Conservation (phyloP, 2,797 vertebrate species). For the Rallus crepitans region DNA sequence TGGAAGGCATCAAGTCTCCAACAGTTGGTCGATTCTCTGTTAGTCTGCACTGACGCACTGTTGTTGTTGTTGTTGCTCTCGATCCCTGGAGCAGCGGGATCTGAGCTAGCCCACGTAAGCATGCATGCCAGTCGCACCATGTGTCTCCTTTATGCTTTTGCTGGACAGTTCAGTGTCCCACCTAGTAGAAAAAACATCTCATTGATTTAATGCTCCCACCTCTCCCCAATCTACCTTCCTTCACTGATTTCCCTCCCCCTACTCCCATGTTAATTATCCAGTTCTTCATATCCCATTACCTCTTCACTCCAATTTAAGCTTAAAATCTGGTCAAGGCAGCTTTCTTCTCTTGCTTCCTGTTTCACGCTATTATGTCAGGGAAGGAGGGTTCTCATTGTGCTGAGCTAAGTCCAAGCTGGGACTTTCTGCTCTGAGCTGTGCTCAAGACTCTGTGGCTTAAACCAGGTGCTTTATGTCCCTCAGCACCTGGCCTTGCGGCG, state of each 20-base stretch:
- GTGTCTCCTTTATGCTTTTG: background rate
- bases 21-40: background rate
- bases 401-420: background rate
- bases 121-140: background rate
- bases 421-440: background rate
- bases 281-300: background rate
- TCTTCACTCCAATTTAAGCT: background rate
- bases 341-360: background rate
- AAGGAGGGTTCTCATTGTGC: background rate
- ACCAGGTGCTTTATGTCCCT: background rate
- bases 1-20: background rate
- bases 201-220: background rate
- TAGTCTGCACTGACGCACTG: background rate
- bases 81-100: background rate
- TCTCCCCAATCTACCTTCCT: background rate
- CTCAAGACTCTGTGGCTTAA: background rate
- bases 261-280: fast-evolving
- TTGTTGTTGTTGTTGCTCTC: background rate
- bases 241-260: background rate
- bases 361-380: background rate
- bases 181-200: background rate
- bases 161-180: background rate
- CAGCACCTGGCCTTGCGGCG: background rate
- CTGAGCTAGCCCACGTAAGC: fast-evolving
- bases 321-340: background rate